Evolutionary conservation across 1,140 invertebrate species (phyloP), one percentile per base, ranked within the genome.

Genomic region (Phthorimaea operculella): DNA sequence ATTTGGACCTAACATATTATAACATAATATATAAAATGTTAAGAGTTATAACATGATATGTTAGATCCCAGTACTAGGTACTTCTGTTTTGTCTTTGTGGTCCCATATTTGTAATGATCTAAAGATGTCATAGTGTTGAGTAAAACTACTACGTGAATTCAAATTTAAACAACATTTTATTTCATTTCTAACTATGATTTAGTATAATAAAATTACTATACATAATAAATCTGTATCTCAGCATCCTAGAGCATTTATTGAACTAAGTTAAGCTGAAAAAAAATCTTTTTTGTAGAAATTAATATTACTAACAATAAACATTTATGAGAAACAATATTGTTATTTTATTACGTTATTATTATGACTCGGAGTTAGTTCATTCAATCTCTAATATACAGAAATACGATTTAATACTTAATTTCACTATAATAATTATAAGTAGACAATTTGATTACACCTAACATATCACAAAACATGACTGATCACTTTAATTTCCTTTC

Each of bases 401-500:
- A 39, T 39, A 28, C 36, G 36, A n/a, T 39, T 39, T 39, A 39
- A 39, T 39, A 39, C 36, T 39, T 39, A 39, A 28, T 6, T 28
- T 39, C 36, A 39, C 10, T 39, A 39, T 39, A 12, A 39, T 39
- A 4, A 10, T 39, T 15, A 9, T 48, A 28, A 55, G 52, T 65
- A 72, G 34, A 58, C 52, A 72, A 60, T 68, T 68, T 60, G 54
- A 63, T 64, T 70, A 65, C 65, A 68, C 57, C 74, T 76, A 76
- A 70, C 62, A 76, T 79, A 79, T 79, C 76, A 79, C 76, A 80
- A 76, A 77, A 77, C 65, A 76, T 72, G 77, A 80, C 75, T 78
- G 70, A 74, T 74, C 68, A 74, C 66, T 69, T 68, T 51, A 7
- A 50, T 50, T 39, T 39, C 36, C 3, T 34, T 12, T 39, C n/a